Conservation (phyloP, 2,888 invertebrate species). For the Sesia apiformis region DNA sequence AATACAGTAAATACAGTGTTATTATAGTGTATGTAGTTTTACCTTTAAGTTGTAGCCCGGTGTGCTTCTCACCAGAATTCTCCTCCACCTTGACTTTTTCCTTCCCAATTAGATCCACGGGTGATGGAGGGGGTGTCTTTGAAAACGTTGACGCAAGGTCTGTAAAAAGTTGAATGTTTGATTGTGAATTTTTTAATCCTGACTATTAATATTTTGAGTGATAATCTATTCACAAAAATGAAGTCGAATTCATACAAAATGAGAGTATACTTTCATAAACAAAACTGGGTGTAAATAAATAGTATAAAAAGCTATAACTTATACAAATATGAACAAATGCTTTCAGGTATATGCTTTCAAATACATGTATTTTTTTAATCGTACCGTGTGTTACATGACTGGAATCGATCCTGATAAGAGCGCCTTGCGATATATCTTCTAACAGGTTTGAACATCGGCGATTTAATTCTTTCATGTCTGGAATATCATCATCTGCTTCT, state of each 20-base stretch:
- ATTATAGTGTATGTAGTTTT: slow-evolving; percentile 2
- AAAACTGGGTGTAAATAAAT: too few species aligned
- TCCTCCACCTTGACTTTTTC: slow-evolving; percentile 65
- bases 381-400: slow-evolving; percentile 63
- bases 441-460: slow-evolving; percentile 66
- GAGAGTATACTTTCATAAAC: too few species aligned
- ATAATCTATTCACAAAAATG: too few species aligned
- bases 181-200: too few species aligned
- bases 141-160: slow-evolving; percentile 78
- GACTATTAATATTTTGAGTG: too few species aligned
- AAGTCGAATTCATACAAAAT: too few species aligned
- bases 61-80: slow-evolving; percentile 42
- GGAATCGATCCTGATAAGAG: slow-evolving; percentile 63
- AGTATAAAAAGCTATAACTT: too few species aligned
- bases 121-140: slow-evolving; percentile 82
- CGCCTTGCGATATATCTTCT: slow-evolving; percentile 69
- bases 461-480: slow-evolving; percentile 64
- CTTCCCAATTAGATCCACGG: slow-evolving; percentile 76
- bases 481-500: slow-evolving; percentile 35
- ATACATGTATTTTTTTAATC: too few species aligned
- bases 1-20: too few species aligned
- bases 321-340: too few species aligned
- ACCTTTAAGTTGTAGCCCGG: slow-evolving; percentile 68
- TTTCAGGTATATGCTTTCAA: too few species aligned
- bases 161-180: slow-evolving; percentile 28